Conservation (phyloP, 2,888 invertebrate species). For the Cheilosia variabilis region DNA sequence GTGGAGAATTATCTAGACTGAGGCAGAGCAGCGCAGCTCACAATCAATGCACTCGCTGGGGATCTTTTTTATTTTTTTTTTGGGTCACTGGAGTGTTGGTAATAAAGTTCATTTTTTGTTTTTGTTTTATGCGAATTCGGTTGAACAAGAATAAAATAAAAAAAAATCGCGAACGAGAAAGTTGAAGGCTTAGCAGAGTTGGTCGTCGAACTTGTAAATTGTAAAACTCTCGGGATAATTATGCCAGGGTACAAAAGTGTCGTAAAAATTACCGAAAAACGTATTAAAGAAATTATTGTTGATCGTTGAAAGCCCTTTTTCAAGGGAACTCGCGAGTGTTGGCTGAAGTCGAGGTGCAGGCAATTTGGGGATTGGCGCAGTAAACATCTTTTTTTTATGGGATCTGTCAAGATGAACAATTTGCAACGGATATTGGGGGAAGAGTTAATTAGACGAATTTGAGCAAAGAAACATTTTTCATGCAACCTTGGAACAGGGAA, state of each 20-base stretch:
- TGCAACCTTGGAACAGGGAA: background rate
- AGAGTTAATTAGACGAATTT: background rate
- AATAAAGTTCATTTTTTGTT: slow-evolving; percentile 2
- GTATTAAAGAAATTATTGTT: background rate
- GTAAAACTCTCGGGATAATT: slow-evolving; percentile 26
- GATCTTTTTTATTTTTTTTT: slow-evolving; percentile 40
- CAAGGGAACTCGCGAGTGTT: slow-evolving; percentile 7
- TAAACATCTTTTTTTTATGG: slow-evolving; percentile 24
- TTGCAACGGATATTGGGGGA: slow-evolving; percentile 6
- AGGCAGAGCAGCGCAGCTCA: background rate
- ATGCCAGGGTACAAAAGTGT: slow-evolving; percentile 31
- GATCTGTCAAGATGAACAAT: background rate
- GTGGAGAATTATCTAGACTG: slow-evolving; percentile 54
- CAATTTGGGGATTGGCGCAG: slow-evolving; percentile 15
- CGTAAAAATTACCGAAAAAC: slow-evolving; percentile 36
- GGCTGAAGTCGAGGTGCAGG: background rate
- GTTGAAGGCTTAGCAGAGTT: slow-evolving; percentile 18
- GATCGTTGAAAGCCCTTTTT: slow-evolving; percentile 29
- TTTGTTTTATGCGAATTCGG: slow-evolving; percentile 9
- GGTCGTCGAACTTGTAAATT: background rate
- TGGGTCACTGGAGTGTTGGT: slow-evolving; percentile 57
- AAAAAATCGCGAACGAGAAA: slow-evolving; percentile 44
- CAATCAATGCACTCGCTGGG: slow-evolving; percentile 29
- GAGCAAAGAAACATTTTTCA: background rate
- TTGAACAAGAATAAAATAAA: slow-evolving; percentile 8